Conservation (phyloP, 1,140 invertebrate species). For the Elysia chlorotica region DNA sequence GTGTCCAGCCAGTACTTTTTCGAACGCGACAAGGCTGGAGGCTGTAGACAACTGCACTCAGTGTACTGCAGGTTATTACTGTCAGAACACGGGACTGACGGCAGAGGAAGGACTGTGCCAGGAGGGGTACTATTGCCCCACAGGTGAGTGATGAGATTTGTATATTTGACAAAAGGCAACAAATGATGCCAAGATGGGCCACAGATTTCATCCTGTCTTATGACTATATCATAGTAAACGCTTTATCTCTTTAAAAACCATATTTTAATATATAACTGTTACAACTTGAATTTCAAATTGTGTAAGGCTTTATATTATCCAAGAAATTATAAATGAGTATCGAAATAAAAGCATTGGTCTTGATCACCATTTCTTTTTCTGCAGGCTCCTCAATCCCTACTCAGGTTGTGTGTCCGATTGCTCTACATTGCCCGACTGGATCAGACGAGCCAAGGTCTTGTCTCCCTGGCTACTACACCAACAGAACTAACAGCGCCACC, state of each 20-base stretch:
- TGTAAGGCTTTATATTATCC: too few relatives aligned
- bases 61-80: slow-evolving; percentile 55
- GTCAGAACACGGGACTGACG: slow-evolving; percentile 48
- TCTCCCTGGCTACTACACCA: slow-evolving; percentile 48
- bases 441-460: slow-evolving; percentile 47
- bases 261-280: too few relatives aligned
- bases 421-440: slow-evolving; percentile 51
- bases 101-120: slow-evolving; percentile 48
- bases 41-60: slow-evolving; percentile 40
- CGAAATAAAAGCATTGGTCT: too few relatives aligned
- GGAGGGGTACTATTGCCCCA: slow-evolving; percentile 56
- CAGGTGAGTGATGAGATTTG: slow-evolving; percentile 39
- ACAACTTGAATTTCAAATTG: too few relatives aligned
- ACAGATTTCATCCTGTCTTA: too few relatives aligned
- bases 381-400: slow-evolving; percentile 42
- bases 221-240: too few relatives aligned
- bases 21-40: slow-evolving; percentile 45
- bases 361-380: too few relatives aligned
- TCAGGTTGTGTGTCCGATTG: slow-evolving; percentile 45
- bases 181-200: too few relatives aligned
- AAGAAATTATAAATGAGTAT: too few relatives aligned
- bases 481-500: slow-evolving; percentile 43
- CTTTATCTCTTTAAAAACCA: too few relatives aligned
- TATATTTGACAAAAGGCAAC: too few relatives aligned
- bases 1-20: slow-evolving; percentile 55